phyloP scores from a whole-genome alignment of 2,888 invertebrate genomes.

The Monopis laevigella region DNA sequence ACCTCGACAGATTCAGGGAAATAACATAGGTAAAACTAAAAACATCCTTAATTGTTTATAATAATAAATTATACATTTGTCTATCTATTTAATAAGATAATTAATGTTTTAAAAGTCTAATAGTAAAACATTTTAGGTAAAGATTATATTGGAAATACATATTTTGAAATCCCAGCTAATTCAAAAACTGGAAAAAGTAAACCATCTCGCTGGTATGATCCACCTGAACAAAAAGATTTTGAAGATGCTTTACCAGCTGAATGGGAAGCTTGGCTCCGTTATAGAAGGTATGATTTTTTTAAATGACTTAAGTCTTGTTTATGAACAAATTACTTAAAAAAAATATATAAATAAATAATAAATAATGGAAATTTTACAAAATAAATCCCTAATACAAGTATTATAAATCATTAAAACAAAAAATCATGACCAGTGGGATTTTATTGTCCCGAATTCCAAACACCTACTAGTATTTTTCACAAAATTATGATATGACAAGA shows the following conservation, averaged over 20 bases:
- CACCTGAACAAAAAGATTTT: conserved; percentile 70
- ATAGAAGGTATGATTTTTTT: conserved; percentile 54
- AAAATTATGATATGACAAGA: too few relatives aligned
- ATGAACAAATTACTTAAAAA: too few relatives aligned
- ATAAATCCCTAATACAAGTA: too few relatives aligned
- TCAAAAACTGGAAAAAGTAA: conserved; percentile 72
- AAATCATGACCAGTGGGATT: too few relatives aligned
- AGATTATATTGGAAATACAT: conserved; percentile 85
- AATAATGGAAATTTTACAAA: too few relatives aligned
- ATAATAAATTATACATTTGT: too few relatives aligned
- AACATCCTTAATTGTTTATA: too few relatives aligned
- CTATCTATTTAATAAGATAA: conserved; percentile 6
- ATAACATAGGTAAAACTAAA: conserved; percentile 50
- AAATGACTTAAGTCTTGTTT: too few relatives aligned
- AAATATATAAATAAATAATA: too few relatives aligned
- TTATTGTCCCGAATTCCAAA: too few relatives aligned
- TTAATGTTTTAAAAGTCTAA: background rate
- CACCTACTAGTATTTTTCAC: too few relatives aligned
- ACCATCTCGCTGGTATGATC: conserved; percentile 77
- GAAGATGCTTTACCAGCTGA: conserved; percentile 82
- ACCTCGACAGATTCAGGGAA: conserved; percentile 41
- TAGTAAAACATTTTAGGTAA: conserved; percentile 59
- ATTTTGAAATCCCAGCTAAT: conserved; percentile 79
- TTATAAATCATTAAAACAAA: too few relatives aligned
- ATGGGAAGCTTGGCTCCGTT: conserved; percentile 89